Base-by-base conservation (phyloP, 2,797 vertebrate species). In the Siniperca obscura region DNA sequence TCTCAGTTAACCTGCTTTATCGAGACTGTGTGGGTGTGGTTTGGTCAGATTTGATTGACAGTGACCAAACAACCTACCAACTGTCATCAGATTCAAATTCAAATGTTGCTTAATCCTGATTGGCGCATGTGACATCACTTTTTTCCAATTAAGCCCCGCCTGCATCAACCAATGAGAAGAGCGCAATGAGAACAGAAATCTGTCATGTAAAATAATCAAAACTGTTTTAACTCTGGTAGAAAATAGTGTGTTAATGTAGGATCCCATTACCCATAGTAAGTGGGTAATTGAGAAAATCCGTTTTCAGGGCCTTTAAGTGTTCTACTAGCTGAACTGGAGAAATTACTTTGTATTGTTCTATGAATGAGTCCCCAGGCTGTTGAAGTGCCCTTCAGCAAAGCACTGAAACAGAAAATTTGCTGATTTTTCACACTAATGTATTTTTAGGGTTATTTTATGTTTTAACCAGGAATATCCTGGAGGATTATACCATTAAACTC, bases 401-500 rank as follows among this genome's bases (percentile, higher is more conserved):
- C 46, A 55, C 22, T 3, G 25, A 48, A 52, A 59, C 38, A 61
- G 6, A n/a, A 30, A 48, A 1, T 10, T 34, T 8, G n/a, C 38
- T 40, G 27, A 52, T 74, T 60, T 40, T 57, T 48, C 21, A 22
- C 53, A 65, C 40, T 11, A n/a, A 62, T 44, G 34, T 34, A 12
- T 42, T 67, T 21, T 55, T 11, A 48, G 57, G 40, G 27, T 44
- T 46, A 21, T 22, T n/a, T 13, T n/a, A 1, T 36, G 11, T 70
- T 74, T 64, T 40, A 57, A 69, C 19, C 42, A 52, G 21, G 5
- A 19, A 25, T 22, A 5, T 68, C 68, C 42, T 42, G 21, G 12
- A 73, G 64, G n/a, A 6, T 60, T 14, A 76, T 73, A 73, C 14
- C 25, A 62, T 57, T 21, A n/a, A 73, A 44, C 40, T 67, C 30